Percentiles rank a stretch among this genome's conserved stretches.
Conservation (phyloP, 2,888 invertebrate species). For the Eristalis arbustorum region DNA sequence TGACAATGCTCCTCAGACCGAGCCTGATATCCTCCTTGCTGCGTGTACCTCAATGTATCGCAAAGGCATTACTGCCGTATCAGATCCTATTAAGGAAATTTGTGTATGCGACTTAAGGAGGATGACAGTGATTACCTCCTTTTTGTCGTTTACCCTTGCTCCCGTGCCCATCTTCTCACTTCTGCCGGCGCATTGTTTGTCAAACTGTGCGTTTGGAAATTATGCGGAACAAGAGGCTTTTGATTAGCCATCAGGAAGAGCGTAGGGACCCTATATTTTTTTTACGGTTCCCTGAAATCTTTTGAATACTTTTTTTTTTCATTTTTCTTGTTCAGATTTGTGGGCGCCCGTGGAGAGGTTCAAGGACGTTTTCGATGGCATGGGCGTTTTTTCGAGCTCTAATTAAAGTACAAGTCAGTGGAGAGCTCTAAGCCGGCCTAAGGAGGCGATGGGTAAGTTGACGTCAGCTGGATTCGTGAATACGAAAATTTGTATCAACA, state of each 20-base stretch:
- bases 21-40: slow-evolving; percentile 29
- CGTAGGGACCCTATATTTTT: not conserved
- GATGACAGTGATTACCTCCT: slow-evolving; percentile 61
- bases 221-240: slow-evolving; percentile 27
- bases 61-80: slow-evolving; percentile 53
- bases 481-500: not conserved
- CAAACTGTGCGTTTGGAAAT: slow-evolving; percentile 28
- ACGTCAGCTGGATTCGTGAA: slow-evolving; percentile 35
- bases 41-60: slow-evolving; percentile 19
- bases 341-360: not conserved
- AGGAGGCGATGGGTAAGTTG: not conserved
- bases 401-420: slow-evolving; percentile 13
- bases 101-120: slow-evolving; percentile 55
- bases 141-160: slow-evolving; percentile 15
- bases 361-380: slow-evolving; percentile 23
- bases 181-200: not conserved
- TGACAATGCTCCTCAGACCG: slow-evolving; percentile 34
- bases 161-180: not conserved
- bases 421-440: not conserved
- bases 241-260: slow-evolving; percentile 35
- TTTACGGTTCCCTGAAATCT: slow-evolving; percentile 2
- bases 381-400: slow-evolving; percentile 4
- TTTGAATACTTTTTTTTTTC: not conserved
- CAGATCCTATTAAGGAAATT: slow-evolving; percentile 62
- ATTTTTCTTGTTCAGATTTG: not conserved